phyloP scores from a whole-genome alignment of 2,113 vertebrate species.

The Microcebus murinus region DNA sequence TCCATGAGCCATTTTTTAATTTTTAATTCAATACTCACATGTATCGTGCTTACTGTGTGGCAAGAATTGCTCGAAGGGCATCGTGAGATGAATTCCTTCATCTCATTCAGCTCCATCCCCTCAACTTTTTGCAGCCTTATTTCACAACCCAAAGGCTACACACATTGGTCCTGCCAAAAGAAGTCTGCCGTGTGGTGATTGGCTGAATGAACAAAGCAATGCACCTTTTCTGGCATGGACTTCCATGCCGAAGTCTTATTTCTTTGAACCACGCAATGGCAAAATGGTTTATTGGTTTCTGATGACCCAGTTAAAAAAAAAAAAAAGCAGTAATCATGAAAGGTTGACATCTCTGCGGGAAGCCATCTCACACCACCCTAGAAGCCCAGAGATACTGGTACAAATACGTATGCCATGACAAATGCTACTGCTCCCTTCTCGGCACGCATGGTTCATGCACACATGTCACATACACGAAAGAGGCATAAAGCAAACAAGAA shows the following conservation, averaged over 20 bases:
- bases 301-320: not conserved
- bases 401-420: constrained; percentile 41
- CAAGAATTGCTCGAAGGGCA: not conserved
- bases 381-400: constrained; percentile 24
- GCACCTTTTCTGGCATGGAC: constrained; percentile 54
- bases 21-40: not conserved
- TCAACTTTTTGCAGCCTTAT: constrained; percentile 56
- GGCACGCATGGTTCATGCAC: constrained; percentile 56
- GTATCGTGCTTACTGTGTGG: not conserved
- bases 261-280: constrained; percentile 49
- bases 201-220: constrained; percentile 67
- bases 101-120: constrained; percentile 20
- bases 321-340: constrained; percentile 43
- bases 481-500: constrained; percentile 71
- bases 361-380: constrained; percentile 38
- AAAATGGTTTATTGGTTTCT: constrained; percentile 38
- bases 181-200: constrained; percentile 64
- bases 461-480: constrained; percentile 76
- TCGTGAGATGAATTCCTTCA: not conserved
- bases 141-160: constrained; percentile 51
- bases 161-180: constrained; percentile 48
- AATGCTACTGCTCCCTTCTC: constrained; percentile 18
- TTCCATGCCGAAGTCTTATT: constrained; percentile 59
- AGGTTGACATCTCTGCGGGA: constrained; percentile 19
- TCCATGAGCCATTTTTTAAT: not conserved